Evolutionary conservation across 2,797 vertebrate species (phyloP), one percentile per base, ranked within the genome.

Genomic region (Phylloscopus collybita): DNA sequence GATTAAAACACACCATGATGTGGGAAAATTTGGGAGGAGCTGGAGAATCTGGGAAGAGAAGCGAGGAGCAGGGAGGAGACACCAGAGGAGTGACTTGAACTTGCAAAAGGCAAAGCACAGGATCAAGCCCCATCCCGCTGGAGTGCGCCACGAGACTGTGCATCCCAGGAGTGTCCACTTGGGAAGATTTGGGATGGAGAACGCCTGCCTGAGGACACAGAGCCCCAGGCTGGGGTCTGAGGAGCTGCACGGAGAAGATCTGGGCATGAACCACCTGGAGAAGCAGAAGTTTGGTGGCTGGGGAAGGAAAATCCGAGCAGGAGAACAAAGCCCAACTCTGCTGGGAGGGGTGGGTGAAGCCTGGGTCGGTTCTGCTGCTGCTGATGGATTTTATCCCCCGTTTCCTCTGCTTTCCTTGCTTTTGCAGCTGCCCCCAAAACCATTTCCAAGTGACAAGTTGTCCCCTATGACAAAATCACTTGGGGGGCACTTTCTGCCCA

Each of bases 1-100:
- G 38, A 74, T 59, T 40, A 26, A 74, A 92, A 54, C 1, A 2
- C 82, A 9, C 14, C 0, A 0, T 42, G 50, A 25, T 1, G 2
- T 62, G 20, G 66, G 45, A n/a, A 47, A 80, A 53, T 49, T 3
- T 8, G 27, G 54, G 79, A 36, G 86, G 26, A 29, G 36, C 36
- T 32, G 69, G 53, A 29, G 57, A 76, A 64, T 49, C 3, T 5
- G 21, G 56, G 86, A 40, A 56, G 45, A 71, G 44, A 20, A 82
- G 16, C 9, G 14, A n/a, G 44, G 19, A 64, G 34, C 53, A 81
- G 18, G 9, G 14, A 34, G 45, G 20, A 64, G 34, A 57, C 19
- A 5, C 11, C 30, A 0, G 13, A 80, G 60, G 38, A 51, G n/a
- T 6, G 50, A 23, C 8, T 79, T 67, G 5, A 34, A 23, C 29